Percentiles rank a stretch among this genome's conserved stretches.
phyloP scores from a whole-genome alignment of 2,113 vertebrate genomes.

The Notiomystis cincta region DNA sequence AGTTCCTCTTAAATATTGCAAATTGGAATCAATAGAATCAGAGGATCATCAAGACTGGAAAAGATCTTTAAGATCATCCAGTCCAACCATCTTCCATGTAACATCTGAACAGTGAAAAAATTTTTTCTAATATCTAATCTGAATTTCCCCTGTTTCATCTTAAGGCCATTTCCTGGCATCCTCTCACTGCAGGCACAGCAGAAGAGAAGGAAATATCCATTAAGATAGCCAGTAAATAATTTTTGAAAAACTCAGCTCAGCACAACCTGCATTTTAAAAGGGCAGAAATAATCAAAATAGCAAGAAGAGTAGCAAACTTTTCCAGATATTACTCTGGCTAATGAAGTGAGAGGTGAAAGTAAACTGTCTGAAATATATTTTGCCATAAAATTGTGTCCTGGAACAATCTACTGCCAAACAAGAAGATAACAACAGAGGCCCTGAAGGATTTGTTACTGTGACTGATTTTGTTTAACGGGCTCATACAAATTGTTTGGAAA shows the following conservation, averaged over 20 bases:
- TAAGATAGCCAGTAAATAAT: background rate
- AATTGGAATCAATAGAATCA: background rate
- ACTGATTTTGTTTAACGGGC: background rate
- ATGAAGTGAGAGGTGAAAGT: slow-evolving; percentile 24
- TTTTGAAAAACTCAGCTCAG: rapidly evolving
- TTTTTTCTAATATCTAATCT: background rate
- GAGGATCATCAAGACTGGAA: background rate
- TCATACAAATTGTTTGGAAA: slow-evolving; percentile 1
- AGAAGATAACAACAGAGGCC: background rate
- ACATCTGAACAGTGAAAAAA: background rate
- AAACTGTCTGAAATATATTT: background rate
- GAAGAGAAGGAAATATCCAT: background rate
- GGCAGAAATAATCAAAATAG: background rate
- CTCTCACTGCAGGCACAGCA: background rate
- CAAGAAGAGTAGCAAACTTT: background rate
- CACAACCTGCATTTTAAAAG: background rate
- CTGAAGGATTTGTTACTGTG: background rate
- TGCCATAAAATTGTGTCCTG: background rate
- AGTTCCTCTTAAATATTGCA: background rate
- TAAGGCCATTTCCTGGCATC: background rate
- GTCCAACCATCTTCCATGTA: background rate
- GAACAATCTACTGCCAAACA: background rate
- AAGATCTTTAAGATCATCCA: background rate
- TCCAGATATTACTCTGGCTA: background rate
- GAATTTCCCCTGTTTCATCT: background rate